A percentile compares a stretch with the other conserved stretches of the same genome.
Conservation (phyloP, 2,888 invertebrate genomes). For the Ypsolopha scabrella region DNA sequence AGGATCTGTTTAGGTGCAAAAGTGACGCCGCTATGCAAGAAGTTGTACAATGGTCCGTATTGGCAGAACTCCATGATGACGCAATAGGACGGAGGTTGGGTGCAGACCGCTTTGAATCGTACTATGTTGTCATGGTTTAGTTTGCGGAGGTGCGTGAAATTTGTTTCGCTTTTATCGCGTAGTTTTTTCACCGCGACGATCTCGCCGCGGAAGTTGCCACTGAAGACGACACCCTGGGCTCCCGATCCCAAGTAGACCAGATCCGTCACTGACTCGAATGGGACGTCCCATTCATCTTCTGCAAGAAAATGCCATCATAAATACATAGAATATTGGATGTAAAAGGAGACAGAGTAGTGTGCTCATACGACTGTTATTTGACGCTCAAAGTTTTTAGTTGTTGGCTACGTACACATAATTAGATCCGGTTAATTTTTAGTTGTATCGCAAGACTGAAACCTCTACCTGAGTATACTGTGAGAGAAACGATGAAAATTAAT, state of each 20-base stretch:
- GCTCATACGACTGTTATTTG: too few relatives aligned
- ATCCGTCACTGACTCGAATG: constrained; percentile 89
- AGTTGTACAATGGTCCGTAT: constrained; percentile 93
- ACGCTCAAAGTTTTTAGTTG: too few relatives aligned
- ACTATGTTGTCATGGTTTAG: constrained; percentile 94
- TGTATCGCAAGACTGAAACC: too few relatives aligned
- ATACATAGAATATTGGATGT: neutral
- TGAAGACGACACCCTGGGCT: constrained; percentile 96
- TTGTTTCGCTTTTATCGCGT: constrained; percentile 90
- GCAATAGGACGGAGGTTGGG: constrained; percentile 91
- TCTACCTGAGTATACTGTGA: too few relatives aligned
- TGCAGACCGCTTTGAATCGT: constrained; percentile 90
- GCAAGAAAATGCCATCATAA: constrained; percentile 8
- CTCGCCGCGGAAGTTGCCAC: constrained; percentile 84
- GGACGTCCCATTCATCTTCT: constrained; percentile 93
- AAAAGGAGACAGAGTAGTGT: neutral
- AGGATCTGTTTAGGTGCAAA: constrained; percentile 89
- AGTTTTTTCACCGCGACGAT: constrained; percentile 98
- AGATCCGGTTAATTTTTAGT: too few relatives aligned
- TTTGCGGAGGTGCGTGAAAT: constrained; percentile 91
- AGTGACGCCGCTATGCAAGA: constrained; percentile 85
- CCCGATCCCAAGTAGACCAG: constrained; percentile 94
- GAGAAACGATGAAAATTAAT: too few relatives aligned
- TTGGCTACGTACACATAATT: too few relatives aligned
- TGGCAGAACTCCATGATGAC: constrained; percentile 99